Evolutionary conservation across 2,888 invertebrate genomes (phyloP).

Genomic region (Epinotia ramella): DNA sequence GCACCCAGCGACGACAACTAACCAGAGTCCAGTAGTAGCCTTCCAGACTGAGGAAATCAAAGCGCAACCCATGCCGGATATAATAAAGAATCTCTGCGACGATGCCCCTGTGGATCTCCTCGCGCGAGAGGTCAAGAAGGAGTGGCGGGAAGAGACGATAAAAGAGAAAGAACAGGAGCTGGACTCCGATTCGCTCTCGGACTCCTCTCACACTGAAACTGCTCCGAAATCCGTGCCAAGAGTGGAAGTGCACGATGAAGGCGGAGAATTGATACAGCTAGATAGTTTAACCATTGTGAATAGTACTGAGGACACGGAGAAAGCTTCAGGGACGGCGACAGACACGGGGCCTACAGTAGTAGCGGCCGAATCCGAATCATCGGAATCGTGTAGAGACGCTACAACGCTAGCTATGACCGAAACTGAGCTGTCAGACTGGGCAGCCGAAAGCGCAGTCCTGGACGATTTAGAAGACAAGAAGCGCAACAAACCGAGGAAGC

Average conservation of each 20-base stretch:
- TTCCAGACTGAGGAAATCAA: conserved; percentile 73
- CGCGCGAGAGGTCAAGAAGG: conserved; percentile 66
- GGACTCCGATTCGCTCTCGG: conserved; percentile 86
- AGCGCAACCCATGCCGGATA: conserved; percentile 85
- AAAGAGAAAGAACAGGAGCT: conserved; percentile 73
- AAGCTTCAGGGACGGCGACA: conserved; percentile 63
- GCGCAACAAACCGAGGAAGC: conserved; percentile 67
- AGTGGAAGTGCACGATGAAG: conserved; percentile 90
- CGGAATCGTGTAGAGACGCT: conserved; percentile 89
- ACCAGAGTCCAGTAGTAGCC: conserved; percentile 58
- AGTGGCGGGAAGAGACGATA: conserved; percentile 81
- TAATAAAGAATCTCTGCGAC: conserved; percentile 81
- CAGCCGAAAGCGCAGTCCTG: conserved; percentile 91
- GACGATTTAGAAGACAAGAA: conserved; percentile 86
- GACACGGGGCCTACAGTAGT: conserved; percentile 75
- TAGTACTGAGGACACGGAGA: conserved; percentile 62
- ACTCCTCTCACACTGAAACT: conserved; percentile 73
- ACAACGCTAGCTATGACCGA: conserved; percentile 92
- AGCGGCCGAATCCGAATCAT: conserved; percentile 79
- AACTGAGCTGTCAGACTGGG: conserved; percentile 96
- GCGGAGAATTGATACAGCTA: conserved; percentile 87
- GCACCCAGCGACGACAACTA: conserved; percentile 87
- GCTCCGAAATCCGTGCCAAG: conserved; percentile 86
- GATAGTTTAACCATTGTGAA: conserved; percentile 85
- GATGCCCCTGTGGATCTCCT: conserved; percentile 76